Percentiles rank a stretch among this genome's conserved stretches.
Evolutionary conservation across 2,888 invertebrate species (phyloP).

Genomic region (Meta bourneti): DNA sequence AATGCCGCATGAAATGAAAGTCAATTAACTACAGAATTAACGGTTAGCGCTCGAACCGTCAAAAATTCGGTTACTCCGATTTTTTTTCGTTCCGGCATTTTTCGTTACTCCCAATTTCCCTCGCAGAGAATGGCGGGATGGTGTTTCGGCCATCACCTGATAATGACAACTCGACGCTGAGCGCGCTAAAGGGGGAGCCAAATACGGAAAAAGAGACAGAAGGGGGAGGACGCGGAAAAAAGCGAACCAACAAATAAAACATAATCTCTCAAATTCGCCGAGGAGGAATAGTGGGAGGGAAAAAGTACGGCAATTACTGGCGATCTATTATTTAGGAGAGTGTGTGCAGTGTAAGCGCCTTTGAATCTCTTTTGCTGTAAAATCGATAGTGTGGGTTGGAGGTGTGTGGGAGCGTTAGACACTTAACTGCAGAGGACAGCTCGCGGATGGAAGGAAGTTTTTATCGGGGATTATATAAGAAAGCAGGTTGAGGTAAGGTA

Average conservation of each 20-base stretch:
- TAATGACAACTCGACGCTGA: conserved; percentile 69
- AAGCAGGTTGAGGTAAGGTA: conserved; percentile 44
- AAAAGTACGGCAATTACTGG: conserved; percentile 57
- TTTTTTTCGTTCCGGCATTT: conserved; percentile 22
- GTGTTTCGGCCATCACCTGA: conserved; percentile 67
- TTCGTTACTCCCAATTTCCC: conserved; percentile 40
- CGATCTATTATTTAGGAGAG: conserved; percentile 68
- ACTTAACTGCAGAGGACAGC: conserved; percentile 59
- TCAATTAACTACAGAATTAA: conserved; percentile 67
- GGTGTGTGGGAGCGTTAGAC: conserved; percentile 5
- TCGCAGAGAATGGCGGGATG: conserved; percentile 45
- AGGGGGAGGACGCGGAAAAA: conserved; percentile 22
- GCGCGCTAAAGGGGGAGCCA: conserved; percentile 47
- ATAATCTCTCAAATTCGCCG: conserved; percentile 43
- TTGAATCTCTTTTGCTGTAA: conserved; percentile 17
- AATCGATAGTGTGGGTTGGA: conserved; percentile 35
- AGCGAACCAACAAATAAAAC: conserved; percentile 55
- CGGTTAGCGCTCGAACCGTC: conserved; percentile 62
- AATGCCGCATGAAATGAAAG: conserved; percentile 45
- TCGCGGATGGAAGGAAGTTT: conserved; percentile 40
- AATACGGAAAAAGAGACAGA: not conserved
- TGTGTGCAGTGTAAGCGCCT: conserved; percentile 41
- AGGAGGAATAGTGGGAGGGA: not conserved
- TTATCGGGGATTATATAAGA: conserved; percentile 44
- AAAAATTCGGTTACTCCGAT: conserved; percentile 11